Percentiles rank a stretch among this genome's conserved stretches.
These are phyloP conservation scores for Berghia stephanieae DNA, from an alignment of 1,140 invertebrate genomes.

Conservation along the genomic window DNA sequence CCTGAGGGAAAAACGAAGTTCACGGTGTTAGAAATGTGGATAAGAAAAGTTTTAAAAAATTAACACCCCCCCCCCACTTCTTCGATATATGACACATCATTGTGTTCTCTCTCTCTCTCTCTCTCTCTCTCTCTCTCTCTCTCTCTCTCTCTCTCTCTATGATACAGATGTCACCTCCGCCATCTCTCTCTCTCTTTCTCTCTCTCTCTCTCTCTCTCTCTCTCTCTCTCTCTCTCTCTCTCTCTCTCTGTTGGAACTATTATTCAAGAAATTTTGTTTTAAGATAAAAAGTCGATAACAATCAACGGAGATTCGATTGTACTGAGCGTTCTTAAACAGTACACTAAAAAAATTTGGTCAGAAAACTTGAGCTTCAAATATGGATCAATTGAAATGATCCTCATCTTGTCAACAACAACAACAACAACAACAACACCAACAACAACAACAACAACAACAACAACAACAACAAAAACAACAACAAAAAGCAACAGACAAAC, in stretches of 20 bases:
- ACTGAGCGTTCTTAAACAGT: background rate
- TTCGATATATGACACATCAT: no score
- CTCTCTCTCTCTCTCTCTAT: slow-evolving; percentile 22
- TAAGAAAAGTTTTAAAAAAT: background rate
- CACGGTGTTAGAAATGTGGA: background rate
- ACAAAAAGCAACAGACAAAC: background rate
- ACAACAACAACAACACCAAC: no score
- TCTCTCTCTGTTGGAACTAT: background rate
- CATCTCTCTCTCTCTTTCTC: slow-evolving; percentile 18
- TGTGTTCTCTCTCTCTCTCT: background rate
- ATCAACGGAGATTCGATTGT: background rate
- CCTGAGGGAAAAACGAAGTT: slow-evolving; percentile 28
- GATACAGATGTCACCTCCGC: no score
- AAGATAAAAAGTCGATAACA: background rate
- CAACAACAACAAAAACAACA: no score
- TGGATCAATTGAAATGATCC: no score
- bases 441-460: no score
- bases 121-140: background rate
- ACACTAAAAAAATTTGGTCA: background rate
- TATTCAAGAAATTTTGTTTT: background rate
- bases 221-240: slow-evolving; percentile 24
- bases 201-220: slow-evolving; percentile 24
- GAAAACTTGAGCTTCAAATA: no score
- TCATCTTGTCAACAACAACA: no score
- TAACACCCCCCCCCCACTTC: no score